Percentiles rank a stretch among this genome's conserved stretches.
Evolutionary conservation across 2,797 vertebrate species (phyloP).

Genomic region (Anisognathus igniventris): DNA sequence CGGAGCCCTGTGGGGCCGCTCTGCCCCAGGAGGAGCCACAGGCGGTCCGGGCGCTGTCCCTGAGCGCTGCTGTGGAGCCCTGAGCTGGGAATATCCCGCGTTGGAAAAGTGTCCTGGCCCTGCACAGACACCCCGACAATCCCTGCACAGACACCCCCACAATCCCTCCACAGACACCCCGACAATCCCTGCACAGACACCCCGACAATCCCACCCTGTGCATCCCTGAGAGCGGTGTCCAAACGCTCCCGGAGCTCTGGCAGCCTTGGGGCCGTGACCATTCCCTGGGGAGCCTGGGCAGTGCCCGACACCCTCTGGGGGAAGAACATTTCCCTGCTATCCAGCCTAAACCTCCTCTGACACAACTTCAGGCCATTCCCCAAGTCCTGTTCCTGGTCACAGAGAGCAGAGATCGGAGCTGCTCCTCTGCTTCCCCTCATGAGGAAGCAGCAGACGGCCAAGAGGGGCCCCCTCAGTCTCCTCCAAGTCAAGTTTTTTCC

Average conservation of each 20-base stretch:
- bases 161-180: background rate
- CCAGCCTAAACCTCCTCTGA: accelerated
- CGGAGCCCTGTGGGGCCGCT: accelerated
- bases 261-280: background rate
- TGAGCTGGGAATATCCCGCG: background rate
- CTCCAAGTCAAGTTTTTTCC: background rate
- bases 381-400: background rate
- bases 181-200: background rate
- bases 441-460: background rate
- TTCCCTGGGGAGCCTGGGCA: background rate
- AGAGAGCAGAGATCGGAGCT: background rate
- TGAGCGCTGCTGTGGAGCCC: no score
- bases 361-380: background rate
- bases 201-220: background rate
- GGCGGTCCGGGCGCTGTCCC: accelerated
- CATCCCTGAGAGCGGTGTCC: background rate
- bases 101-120: background rate
- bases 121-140: background rate
- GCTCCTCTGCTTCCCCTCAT: background rate
- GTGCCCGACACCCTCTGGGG: background rate
- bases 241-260: background rate
- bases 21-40: accelerated
- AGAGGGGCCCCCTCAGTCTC: background rate
- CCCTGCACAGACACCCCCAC: background rate
- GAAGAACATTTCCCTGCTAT: background rate